phyloP scores from a whole-genome alignment of 2,797 vertebrate genomes.

The Tamandua tetradactyla region DNA sequence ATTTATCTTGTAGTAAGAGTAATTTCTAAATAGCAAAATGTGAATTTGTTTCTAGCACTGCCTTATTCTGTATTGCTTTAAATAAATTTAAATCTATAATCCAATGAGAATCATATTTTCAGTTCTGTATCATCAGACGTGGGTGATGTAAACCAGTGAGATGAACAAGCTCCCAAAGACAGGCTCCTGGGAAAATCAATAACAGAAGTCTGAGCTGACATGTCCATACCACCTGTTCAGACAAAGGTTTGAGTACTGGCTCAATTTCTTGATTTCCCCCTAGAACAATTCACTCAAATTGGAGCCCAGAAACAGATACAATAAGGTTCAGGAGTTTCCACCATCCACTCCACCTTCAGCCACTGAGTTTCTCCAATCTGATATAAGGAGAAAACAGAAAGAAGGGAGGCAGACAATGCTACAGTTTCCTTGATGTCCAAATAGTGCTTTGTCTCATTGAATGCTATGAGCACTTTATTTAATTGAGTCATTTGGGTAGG shows the following conservation, averaged over 20 bases:
- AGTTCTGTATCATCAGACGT: background rate
- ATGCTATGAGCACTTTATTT: background rate
- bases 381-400: background rate
- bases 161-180: background rate
- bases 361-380: background rate
- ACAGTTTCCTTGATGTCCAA: background rate
- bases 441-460: background rate
- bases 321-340: background rate
- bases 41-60: background rate
- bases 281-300: background rate
- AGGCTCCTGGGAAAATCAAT: background rate
- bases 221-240: background rate
- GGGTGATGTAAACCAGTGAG: background rate
- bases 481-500: background rate
- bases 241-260: background rate
- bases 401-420: background rate
- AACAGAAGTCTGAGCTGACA: background rate
- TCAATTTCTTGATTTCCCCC: background rate
- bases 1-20: conserved; percentile 10
- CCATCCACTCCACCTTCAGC: background rate
- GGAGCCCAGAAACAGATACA: background rate
- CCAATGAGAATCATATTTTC: background rate
- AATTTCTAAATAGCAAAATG: conserved; percentile 11
- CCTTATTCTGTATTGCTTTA: background rate
- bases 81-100: background rate